A percentile compares a stretch with the other conserved stretches of the same genome.
Evolutionary conservation across 2,797 vertebrate genomes (phyloP).

Genomic region (Sebastes iracundus): DNA sequence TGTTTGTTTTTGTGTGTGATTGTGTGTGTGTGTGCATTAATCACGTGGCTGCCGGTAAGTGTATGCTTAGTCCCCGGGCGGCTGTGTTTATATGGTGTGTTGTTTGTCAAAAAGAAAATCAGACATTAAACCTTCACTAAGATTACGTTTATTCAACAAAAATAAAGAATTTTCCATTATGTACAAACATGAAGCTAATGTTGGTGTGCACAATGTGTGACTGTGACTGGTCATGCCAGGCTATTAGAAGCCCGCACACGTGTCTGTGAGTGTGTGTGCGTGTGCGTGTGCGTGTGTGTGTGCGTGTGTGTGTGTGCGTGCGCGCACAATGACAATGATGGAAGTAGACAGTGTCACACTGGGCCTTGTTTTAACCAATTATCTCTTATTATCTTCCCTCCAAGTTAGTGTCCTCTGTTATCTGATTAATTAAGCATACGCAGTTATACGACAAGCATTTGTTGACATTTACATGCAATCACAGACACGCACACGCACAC

Average conservation of each 20-base stretch:
- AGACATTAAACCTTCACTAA: not conserved
- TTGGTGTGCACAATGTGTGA: not conserved
- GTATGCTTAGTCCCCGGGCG: too few relatives aligned
- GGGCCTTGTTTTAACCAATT: slow-evolving; percentile 54
- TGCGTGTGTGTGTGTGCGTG: slow-evolving; percentile 17
- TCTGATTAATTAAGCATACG: slow-evolving; percentile 27
- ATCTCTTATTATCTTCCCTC: slow-evolving; percentile 27
- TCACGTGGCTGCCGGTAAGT: not conserved
- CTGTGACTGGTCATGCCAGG: not conserved
- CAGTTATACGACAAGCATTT: slow-evolving; percentile 23
- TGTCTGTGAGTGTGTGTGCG: slow-evolving; percentile 9
- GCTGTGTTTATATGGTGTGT: not conserved
- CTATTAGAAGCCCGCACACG: slow-evolving; percentile 15
- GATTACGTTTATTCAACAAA: not conserved
- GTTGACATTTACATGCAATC: slow-evolving; percentile 6
- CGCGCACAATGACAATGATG: slow-evolving; percentile 28
- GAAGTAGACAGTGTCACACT: slow-evolving; percentile 49
- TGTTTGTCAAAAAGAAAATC: not conserved
- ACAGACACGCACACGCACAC: not conserved
- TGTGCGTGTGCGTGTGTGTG: not conserved
- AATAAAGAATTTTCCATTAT: not conserved
- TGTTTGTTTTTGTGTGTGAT: slow-evolving; percentile 15
- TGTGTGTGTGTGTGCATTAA: not conserved
- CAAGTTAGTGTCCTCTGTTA: slow-evolving; percentile 6
- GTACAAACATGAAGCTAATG: not conserved